phyloP scores from a whole-genome alignment of 2,888 invertebrate species.

The Ectemnius continuus region DNA sequence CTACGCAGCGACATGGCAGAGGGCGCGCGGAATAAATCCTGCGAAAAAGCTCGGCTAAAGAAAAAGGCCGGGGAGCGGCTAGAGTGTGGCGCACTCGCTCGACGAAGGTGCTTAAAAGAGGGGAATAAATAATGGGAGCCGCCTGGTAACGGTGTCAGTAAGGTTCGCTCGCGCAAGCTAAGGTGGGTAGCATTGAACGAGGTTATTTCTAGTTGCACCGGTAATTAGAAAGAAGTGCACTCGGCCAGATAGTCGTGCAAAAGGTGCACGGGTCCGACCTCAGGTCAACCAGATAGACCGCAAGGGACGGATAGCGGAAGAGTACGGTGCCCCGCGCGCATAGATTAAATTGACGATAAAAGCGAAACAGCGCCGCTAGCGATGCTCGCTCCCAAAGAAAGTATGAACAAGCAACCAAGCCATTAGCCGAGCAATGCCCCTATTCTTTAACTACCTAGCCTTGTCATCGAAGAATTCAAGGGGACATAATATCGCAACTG shows the following conservation, averaged over 20 bases:
- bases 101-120: constrained; percentile 4
- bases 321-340: not conserved
- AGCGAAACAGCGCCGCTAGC: not conserved
- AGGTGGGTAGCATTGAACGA: constrained; percentile 4
- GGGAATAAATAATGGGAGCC: constrained; percentile 5
- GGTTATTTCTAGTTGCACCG: not conserved
- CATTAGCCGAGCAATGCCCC: no score
- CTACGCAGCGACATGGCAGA: not conserved
- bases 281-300: not conserved
- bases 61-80: constrained; percentile 21
- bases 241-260: constrained; percentile 20
- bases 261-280: not conserved
- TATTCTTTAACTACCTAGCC: no score
- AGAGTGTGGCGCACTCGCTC: not conserved
- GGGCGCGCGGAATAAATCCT: constrained; percentile 16
- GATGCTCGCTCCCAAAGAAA: no score
- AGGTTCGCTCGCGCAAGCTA: constrained; percentile 11
- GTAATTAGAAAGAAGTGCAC: constrained; percentile 41
- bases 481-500: no score
- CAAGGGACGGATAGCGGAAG: not conserved
- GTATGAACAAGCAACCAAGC: no score
- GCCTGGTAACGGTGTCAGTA: not conserved
- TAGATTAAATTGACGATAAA: not conserved
- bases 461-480: no score
- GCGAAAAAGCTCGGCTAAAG: constrained; percentile 13